A percentile compares a stretch with the other conserved stretches of the same genome.
phyloP scores from a whole-genome alignment of 2,113 vertebrate genomes.

The sheep (Ovis aries) region ARS-UI_Ramb_v3.0 NC_056056.1:141508501-141509000 shows the following conservation, averaged over 20 bases:
- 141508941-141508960: not conserved
- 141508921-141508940: not conserved
- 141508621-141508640: not conserved
- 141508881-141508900: not conserved
- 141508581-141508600: not conserved
- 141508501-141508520: not conserved
- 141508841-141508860: not conserved
- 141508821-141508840: not conserved
- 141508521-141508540: not conserved
- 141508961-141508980: not conserved
- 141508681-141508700: not conserved
- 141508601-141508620: not conserved
- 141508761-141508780: not conserved
- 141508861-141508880: not conserved
- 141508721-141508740: not conserved
- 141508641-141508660: not conserved
- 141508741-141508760: not conserved
- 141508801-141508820: not conserved
- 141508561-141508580: not conserved
- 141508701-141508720: accelerated
- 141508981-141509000: not conserved
- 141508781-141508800: not conserved
- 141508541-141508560: not conserved
- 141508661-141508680: not conserved
- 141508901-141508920: not conserved